Conservation (phyloP, 1,140 invertebrate genomes). For the Eueides isabella region DNA sequence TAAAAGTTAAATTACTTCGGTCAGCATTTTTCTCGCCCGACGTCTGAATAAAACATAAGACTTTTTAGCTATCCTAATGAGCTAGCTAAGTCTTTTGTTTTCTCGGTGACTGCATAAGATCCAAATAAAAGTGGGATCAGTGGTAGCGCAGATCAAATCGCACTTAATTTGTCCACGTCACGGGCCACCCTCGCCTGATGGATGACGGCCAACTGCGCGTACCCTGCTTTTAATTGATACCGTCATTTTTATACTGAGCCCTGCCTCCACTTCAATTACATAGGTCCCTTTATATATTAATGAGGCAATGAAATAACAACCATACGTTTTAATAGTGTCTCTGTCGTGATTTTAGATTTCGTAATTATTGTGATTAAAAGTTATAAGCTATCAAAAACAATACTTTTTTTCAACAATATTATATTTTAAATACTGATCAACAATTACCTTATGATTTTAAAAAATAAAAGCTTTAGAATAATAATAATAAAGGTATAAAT, state of each 20-base stretch:
- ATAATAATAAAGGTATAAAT: too few species aligned
- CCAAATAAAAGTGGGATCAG: constrained; percentile 73
- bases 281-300: constrained; percentile 32
- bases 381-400: neutral
- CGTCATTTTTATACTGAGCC: constrained; percentile 64
- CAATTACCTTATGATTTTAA: constrained; percentile 16
- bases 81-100: constrained; percentile 66
- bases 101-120: constrained; percentile 76
- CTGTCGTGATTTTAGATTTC: neutral
- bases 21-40: constrained; percentile 64
- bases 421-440: constrained; percentile 7
- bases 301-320: neutral
- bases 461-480: constrained; percentile 22
- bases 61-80: constrained; percentile 76
- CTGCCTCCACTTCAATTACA: constrained; percentile 46
- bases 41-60: constrained; percentile 79
- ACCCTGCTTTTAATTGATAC: constrained; percentile 75
- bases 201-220: constrained; percentile 47
- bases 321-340: neutral
- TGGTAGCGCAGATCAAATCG: constrained; percentile 70
- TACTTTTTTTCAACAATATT: neutral
- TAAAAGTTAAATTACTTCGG: constrained; percentile 78
- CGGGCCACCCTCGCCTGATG: constrained; percentile 45
- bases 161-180: constrained; percentile 80
- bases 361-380: neutral